Evolutionary conservation across 37 sponge, comb jelly and placozoan genomes (phyloP).

Genomic region (Theonella swinhoei): DNA sequence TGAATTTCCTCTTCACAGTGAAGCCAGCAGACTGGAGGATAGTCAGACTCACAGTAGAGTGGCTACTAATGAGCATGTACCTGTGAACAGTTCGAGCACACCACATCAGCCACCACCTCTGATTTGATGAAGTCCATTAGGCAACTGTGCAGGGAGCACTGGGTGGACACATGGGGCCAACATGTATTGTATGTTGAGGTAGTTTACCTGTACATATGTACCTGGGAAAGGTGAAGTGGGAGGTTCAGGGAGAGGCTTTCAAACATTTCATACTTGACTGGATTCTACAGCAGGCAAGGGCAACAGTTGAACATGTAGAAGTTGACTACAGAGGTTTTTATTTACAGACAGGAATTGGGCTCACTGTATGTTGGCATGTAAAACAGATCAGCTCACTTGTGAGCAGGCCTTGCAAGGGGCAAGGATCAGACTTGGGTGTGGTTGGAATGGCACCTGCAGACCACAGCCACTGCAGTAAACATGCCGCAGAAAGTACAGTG

Average conservation of each 20-base stretch:
- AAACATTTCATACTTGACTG: slow-evolving; percentile 61
- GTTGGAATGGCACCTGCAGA: not conserved
- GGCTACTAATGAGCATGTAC: not conserved
- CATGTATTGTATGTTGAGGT: not conserved
- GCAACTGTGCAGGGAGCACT: slow-evolving; percentile 62
- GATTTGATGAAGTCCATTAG: slow-evolving; percentile 48
- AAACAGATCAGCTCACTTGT: slow-evolving; percentile 58
- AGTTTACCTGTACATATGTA: not conserved
- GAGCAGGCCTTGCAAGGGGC: slow-evolving; percentile 69
- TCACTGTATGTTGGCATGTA: slow-evolving; percentile 47
- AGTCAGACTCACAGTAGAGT: not conserved
- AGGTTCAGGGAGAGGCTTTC: slow-evolving; percentile 75
- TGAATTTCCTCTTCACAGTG: slow-evolving; percentile 9
- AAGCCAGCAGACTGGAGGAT: slow-evolving; percentile 15
- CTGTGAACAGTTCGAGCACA: slow-evolving; percentile 61
- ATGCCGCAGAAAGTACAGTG: too few relatives aligned
- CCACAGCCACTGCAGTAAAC: too few relatives aligned
- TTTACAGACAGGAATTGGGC: not conserved
- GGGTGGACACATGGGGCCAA: too few relatives aligned
- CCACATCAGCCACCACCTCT: slow-evolving; percentile 60
- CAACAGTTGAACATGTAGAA: slow-evolving; percentile 16
- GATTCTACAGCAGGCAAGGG: slow-evolving; percentile 44
- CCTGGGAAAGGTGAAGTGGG: not conserved
- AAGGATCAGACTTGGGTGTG: not conserved
- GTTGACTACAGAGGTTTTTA: not conserved